Evolutionary conservation across 2,888 invertebrate species (phyloP).

Genomic region (Mechanitis messenoides): DNA sequence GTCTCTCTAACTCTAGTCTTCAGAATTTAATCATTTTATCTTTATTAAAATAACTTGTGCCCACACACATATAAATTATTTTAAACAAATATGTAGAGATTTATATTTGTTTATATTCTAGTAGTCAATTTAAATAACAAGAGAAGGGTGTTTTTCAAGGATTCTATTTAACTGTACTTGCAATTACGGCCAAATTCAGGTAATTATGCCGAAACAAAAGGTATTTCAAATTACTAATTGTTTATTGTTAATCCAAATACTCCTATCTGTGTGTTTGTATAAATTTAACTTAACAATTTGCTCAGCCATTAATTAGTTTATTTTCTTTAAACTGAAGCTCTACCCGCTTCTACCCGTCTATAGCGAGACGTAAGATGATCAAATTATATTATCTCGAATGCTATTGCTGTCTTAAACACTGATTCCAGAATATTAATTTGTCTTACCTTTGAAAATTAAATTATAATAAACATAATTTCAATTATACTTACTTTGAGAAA

Average conservation of each 20-base stretch:
- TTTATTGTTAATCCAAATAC: constrained; percentile 4
- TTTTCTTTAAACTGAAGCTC: background rate
- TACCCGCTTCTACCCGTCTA: background rate
- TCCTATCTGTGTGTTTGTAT: constrained; percentile 2
- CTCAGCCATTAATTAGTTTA: constrained; percentile 1
- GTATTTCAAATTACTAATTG: constrained; percentile 1
- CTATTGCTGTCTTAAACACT: background rate
- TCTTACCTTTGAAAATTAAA: no score
- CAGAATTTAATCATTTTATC: no score
- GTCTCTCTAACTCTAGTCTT: no score
- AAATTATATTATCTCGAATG: background rate
- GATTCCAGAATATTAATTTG: no score
- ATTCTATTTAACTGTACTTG: background rate
- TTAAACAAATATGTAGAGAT: no score
- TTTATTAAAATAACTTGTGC: no score
- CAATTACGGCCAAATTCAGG: background rate
- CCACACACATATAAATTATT: no score
- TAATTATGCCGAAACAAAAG: background rate
- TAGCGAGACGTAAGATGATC: background rate
- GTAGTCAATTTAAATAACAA: no score
- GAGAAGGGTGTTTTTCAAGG: background rate
- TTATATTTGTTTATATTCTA: no score
- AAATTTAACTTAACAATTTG: background rate
- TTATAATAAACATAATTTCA: no score
- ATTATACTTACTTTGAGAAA: no score